These are phyloP conservation scores for Heliconius aoede DNA, from an alignment of 2,888 invertebrate genomes.

Conservation along the genomic window DNA sequence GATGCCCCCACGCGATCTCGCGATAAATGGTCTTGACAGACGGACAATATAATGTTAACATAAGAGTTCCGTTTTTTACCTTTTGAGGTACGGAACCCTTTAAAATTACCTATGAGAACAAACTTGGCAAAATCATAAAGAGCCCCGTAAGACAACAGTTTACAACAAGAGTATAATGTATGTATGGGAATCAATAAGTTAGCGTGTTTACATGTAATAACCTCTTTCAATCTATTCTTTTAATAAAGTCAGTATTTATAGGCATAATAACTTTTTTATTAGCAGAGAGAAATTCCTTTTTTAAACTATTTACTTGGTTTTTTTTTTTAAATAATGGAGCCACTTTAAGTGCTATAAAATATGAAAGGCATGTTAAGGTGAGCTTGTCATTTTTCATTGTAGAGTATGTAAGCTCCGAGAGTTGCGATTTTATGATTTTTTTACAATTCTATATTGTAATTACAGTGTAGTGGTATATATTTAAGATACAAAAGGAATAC, in stretches of 20 bases:
- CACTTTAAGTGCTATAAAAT: constrained; percentile 1
- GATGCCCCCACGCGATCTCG: no score
- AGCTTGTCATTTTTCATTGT: background rate
- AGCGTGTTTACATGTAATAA: constrained; percentile 35
- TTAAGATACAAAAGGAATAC: no score
- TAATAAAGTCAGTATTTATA: constrained; percentile 25
- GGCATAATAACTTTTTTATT: constrained; percentile 14
- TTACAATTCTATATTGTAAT: background rate
- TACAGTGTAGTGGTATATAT: no score
- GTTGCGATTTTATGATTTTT: constrained; percentile 1
- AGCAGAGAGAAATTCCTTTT: background rate
- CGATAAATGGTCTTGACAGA: no score
- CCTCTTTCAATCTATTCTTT: constrained; percentile 16
- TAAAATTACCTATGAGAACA: constrained; percentile 18
- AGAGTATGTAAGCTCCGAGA: background rate
- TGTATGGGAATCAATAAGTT: constrained; percentile 40
- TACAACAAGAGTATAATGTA: constrained; percentile 26
- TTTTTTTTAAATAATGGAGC: background rate
- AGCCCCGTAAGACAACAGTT: constrained; percentile 7
- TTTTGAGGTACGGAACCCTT: no score
- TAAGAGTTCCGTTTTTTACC: no score
- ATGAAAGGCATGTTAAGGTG: background rate
- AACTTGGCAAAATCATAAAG: background rate
- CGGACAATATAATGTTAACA: no score
- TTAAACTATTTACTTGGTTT: constrained; percentile 12